Evolutionary conservation across 2,888 invertebrate genomes (phyloP).

Genomic region (Hyalella azteca): DNA sequence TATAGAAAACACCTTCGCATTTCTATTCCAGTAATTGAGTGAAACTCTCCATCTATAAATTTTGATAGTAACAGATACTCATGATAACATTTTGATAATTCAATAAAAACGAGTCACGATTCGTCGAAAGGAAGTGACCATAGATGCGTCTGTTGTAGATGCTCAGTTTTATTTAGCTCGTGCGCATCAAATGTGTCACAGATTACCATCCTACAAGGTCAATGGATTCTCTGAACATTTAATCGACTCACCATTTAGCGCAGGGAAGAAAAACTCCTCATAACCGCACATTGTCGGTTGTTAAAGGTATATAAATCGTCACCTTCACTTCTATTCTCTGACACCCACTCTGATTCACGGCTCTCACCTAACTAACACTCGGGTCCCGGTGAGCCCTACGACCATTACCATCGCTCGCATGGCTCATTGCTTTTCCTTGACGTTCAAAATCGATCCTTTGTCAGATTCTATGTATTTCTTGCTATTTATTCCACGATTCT

Average conservation of each 20-base stretch:
- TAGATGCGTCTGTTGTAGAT: no score
- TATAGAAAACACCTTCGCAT: no score
- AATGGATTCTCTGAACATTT: no score
- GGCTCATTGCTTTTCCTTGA: no score
- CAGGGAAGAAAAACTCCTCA: constrained; percentile 28
- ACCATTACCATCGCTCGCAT: constrained; percentile 25
- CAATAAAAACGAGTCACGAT: not conserved
- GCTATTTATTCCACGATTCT: no score
- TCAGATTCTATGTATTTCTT: no score
- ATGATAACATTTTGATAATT: not conserved
- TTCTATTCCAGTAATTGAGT: no score
- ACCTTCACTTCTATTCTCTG: not conserved
- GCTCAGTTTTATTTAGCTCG: no score
- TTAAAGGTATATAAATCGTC: not conserved
- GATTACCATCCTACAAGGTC: no score
- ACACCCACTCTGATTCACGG: constrained; percentile 34
- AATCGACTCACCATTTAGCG: constrained; percentile 6
- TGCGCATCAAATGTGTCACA: no score
- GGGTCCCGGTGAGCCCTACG: not conserved
- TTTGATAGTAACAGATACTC: not conserved
- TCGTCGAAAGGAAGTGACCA: not conserved
- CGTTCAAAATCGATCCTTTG: no score
- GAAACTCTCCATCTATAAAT: no score
- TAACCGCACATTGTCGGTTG: constrained; percentile 8
- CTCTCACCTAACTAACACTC: constrained; percentile 25